Percentiles rank a stretch among this genome's conserved stretches.
These are phyloP conservation scores for Acheta domesticus DNA, from an alignment of 2,888 invertebrate species.

Conservation along the genomic window DNA sequence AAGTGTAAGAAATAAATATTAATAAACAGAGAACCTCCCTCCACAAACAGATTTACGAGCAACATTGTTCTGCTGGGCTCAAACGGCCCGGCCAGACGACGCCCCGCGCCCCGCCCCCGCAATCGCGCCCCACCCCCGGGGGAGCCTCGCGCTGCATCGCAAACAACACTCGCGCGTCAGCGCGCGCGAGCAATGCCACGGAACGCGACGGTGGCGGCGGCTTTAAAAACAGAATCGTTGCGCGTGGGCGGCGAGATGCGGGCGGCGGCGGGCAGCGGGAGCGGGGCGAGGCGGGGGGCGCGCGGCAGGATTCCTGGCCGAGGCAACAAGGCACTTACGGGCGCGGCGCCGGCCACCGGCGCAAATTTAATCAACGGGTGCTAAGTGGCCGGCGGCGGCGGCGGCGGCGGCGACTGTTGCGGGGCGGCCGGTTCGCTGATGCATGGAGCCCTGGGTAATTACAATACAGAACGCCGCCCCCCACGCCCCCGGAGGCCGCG, in stretches of 20 bases:
- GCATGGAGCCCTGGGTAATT: slow-evolving; percentile 18
- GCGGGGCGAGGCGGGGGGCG: too few species aligned
- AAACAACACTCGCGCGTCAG: background rate
- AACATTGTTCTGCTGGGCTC: too few species aligned
- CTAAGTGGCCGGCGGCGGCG: background rate
- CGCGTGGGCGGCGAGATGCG: background rate
- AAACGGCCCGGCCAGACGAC: too few species aligned
- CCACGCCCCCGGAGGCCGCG: background rate
- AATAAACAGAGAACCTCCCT: too few species aligned
- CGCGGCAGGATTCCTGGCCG: background rate
- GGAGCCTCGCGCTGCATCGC: too few species aligned
- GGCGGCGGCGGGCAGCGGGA: too few species aligned
- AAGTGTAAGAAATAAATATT: too few species aligned
- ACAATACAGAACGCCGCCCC: background rate
- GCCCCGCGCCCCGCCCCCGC: too few species aligned
- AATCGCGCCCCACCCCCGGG: too few species aligned
- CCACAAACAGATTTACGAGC: too few species aligned
- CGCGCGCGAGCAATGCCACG: background rate
- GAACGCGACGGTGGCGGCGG: background rate
- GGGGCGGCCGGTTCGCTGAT: background rate
- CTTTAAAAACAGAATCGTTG: background rate
- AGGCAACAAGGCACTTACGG: background rate
- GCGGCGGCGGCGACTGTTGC: slow-evolving; percentile 18
- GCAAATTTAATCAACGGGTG: slow-evolving; percentile 18
- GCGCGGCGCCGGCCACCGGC: background rate